These are phyloP conservation scores for Vidua macroura DNA, from an alignment of 2,113 vertebrate genomes.

Conservation along the genomic window DNA sequence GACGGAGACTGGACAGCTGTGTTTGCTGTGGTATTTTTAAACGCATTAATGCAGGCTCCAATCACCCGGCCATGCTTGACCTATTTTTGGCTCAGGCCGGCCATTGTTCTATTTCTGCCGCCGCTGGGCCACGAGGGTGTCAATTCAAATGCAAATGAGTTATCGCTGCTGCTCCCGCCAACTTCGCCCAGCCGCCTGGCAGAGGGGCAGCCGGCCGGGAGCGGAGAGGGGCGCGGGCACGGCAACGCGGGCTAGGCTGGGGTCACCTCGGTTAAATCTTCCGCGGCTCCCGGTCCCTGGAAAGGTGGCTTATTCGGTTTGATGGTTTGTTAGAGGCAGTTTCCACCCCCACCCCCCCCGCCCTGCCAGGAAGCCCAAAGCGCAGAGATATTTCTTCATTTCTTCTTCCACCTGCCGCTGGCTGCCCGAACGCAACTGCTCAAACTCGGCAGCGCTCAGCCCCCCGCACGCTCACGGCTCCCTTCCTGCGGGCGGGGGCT, in stretches of 20 bases:
- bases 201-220: slow-evolving; percentile 33
- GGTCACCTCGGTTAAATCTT: slow-evolving; percentile 13
- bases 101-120: slow-evolving; percentile 99
- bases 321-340: slow-evolving; percentile 39
- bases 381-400: slow-evolving; percentile 61
- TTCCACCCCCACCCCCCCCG: neutral
- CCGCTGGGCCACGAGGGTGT: slow-evolving; percentile 94
- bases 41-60: slow-evolving; percentile 98
- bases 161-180: slow-evolving; percentile 78
- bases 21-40: slow-evolving; percentile 99
- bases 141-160: slow-evolving; percentile 99
- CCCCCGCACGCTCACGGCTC: neutral
- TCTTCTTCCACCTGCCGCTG: slow-evolving; percentile 73
- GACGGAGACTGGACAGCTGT: slow-evolving; percentile 95
- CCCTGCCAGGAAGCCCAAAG: slow-evolving; percentile 44
- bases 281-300: slow-evolving; percentile 1
- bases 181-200: slow-evolving; percentile 59
- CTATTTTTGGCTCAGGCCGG: slow-evolving; percentile 98
- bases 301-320: slow-evolving; percentile 50
- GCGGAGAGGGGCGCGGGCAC: neutral
- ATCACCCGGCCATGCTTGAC: slow-evolving; percentile 95
- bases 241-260: slow-evolving; percentile 9
- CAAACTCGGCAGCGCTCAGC: neutral
- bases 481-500: slow-evolving; percentile 47
- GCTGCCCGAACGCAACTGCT: slow-evolving; percentile 56